Evolutionary conservation across 2,888 invertebrate genomes (phyloP), one percentile per base, ranked within the genome.

Genomic region (Nomada ferruginata): DNA sequence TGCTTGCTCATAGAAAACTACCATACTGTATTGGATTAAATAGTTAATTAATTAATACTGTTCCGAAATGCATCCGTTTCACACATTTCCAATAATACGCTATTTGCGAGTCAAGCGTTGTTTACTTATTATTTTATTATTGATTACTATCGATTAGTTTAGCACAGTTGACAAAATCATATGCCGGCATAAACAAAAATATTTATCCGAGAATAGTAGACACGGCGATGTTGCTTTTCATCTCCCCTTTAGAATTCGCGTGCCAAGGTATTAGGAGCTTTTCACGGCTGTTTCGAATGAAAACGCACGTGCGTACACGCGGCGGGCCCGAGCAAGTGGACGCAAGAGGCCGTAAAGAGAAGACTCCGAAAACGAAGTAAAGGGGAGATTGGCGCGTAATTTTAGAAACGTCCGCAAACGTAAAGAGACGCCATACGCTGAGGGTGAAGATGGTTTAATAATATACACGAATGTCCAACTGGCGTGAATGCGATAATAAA

Each of bases 401-500:
- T 89, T 89, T 89, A 89, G 89, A 89, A 75, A 68, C 83, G 83
- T 75, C 69, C 80, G 84, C 82, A 80, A 87, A 85, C 74, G 84
- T 76, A 83, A 88, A 82, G 81, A 83, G 87, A 84, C 74, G 87
- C 80, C 79, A 66, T 82, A 60, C 68, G 53, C 77, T 47, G 85
- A 79, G 86, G 80, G 83, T 66, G 88, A 89, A 82, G 90, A 88
- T 89, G 89, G 89, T 91, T 91, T 89, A 91, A 91, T 91, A 91
- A 91, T 91, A 91, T 86, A 90, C 91, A 89, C 82, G 70, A 77
- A 73, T 88, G 87, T 84, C 90, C 91, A 89, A 82, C 89, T 88
- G 91, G 87, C 81, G 82, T 83, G 87, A 89, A 86, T 84, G 86
- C 86, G 90, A 91, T 91, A 91, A 91, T 91, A 91, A 91, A 91